Percentiles rank a stretch among this genome's conserved stretches.
phyloP scores from a whole-genome alignment of 2,113 vertebrate species.

The Pao palembangensis region DNA sequence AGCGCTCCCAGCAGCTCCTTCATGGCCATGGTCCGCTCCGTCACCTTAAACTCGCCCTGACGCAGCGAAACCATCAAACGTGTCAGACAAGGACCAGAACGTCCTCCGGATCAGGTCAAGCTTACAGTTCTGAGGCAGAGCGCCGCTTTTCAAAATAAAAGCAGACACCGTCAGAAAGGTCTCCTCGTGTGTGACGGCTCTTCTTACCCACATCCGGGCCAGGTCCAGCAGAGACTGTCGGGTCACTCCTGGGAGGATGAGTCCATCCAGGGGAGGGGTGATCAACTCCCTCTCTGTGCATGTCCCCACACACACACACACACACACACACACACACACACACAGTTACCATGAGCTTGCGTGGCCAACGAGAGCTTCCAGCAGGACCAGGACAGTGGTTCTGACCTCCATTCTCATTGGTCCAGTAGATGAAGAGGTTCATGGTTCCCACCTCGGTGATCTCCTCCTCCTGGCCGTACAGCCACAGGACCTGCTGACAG shows the following conservation, averaged over 20 bases:
- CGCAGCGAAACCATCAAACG: neutral
- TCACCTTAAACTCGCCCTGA: slow-evolving; percentile 85
- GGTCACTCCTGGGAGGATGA: slow-evolving; percentile 86
- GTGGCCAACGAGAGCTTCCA: too few species aligned
- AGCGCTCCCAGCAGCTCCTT: slow-evolving; percentile 75
- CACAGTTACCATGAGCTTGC: neutral
- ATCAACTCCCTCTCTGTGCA: slow-evolving; percentile 78
- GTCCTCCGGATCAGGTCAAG: neutral
- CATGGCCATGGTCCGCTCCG: slow-evolving; percentile 76
- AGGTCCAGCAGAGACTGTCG: slow-evolving; percentile 86
- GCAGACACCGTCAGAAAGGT: neutral
- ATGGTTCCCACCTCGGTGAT: slow-evolving; percentile 91
- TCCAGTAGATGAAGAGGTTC: slow-evolving; percentile 94
- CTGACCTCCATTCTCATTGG: slow-evolving; percentile 77
- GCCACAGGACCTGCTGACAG: slow-evolving; percentile 90
- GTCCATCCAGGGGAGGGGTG: slow-evolving; percentile 83
- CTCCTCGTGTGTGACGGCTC: too few species aligned
- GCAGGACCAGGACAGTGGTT: neutral
- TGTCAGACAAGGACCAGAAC: neutral
- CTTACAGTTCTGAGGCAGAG: too few species aligned
- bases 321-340: slow-evolving; percentile 2
- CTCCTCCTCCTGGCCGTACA: slow-evolving; percentile 81
- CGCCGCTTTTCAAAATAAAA: neutral
- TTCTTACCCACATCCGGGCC: slow-evolving; percentile 79
- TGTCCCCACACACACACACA: slow-evolving; percentile 2